phyloP scores from a whole-genome alignment of 2,113 vertebrate genomes.

The Callochromis pleurospilus region DNA sequence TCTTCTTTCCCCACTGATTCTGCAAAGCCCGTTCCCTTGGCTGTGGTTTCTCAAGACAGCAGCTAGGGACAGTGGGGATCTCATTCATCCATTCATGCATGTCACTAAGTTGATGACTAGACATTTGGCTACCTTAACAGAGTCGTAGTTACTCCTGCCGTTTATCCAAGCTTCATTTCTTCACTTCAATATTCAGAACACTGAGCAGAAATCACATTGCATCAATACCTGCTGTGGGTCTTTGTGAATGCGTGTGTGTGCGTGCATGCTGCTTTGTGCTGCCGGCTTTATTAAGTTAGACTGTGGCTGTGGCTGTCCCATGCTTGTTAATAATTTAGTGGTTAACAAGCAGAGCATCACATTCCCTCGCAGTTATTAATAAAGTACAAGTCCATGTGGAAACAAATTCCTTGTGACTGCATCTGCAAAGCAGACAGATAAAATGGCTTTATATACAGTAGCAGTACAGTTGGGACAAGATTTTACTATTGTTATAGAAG shows the following conservation, averaged over 20 bases:
- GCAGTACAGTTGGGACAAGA: neutral
- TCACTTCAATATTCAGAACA: neutral
- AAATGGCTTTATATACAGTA: neutral
- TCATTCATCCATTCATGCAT: neutral
- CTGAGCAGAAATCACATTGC: neutral
- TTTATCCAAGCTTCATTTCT: neutral
- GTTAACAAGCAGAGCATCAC: neutral
- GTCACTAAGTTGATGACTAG: neutral
- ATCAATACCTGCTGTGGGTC: neutral
- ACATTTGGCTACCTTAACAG: neutral
- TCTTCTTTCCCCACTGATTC: neutral
- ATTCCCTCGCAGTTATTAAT: neutral
- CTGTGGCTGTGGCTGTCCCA: neutral
- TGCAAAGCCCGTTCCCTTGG: fast-evolving
- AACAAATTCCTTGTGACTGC: neutral
- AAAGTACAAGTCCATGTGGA: neutral
- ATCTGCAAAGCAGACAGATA: neutral
- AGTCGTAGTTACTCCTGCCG: neutral
- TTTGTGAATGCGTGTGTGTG: neutral
- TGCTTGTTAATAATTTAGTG: neutral
- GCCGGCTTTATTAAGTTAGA: neutral
- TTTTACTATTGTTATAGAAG: neutral
- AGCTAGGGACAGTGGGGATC: neutral
- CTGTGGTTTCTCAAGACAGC: neutral
- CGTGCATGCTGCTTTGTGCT: neutral